phyloP scores from a whole-genome alignment of 2,113 vertebrate species.

The Isichthys henryi region DNA sequence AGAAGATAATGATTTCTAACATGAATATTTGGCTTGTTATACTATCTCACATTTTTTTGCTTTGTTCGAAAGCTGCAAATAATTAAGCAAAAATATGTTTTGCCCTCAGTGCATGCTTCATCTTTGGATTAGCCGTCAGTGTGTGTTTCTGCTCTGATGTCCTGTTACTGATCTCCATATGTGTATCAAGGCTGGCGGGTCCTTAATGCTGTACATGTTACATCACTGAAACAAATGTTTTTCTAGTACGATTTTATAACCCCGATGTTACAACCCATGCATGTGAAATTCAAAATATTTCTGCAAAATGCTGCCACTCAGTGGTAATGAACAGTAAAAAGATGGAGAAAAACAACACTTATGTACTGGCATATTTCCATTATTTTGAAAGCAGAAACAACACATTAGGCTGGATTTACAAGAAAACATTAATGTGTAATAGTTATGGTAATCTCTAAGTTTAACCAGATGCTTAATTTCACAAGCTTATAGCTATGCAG shows the following conservation, averaged over 20 bases:
- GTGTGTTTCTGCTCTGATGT: neutral
- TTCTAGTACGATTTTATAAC: neutral
- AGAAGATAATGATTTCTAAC: neutral
- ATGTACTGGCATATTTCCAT: neutral
- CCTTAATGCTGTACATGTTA: neutral
- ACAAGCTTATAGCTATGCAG: neutral
- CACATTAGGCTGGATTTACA: neutral
- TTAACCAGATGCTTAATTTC: neutral
- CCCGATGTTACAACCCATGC: neutral
- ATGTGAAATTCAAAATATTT: neutral
- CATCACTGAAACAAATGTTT: neutral
- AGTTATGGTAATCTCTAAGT: neutral
- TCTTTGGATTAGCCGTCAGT: neutral
- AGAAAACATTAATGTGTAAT: neutral
- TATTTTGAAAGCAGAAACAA: neutral
- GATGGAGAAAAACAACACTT: neutral
- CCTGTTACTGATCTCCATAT: neutral
- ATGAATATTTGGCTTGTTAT: neutral
- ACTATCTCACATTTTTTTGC: neutral
- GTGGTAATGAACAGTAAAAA: neutral
- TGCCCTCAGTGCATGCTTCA: neutral
- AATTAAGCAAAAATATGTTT: constrained; percentile 3
- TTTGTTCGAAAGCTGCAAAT: neutral
- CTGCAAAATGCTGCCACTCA: neutral
- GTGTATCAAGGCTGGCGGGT: neutral